Conservation (phyloP, 2,797 vertebrate species). For the Malacoctenus gilli region DNA sequence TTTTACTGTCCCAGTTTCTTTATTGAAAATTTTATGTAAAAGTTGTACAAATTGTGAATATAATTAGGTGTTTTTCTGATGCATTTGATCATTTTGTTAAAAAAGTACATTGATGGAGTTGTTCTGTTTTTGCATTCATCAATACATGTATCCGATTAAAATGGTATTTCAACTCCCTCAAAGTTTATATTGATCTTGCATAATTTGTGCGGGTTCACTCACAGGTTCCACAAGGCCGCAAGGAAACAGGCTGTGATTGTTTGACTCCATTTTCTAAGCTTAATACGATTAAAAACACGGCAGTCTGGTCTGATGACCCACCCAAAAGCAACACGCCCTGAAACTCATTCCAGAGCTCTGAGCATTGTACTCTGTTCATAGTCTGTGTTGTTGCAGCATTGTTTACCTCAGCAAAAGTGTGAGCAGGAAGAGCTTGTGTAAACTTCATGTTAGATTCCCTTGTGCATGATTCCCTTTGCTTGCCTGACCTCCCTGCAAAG, state of each 20-base stretch:
- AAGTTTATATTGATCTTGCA: slow-evolving; percentile 3
- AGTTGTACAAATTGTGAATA: slow-evolving; percentile 9
- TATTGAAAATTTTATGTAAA: slow-evolving; percentile 13
- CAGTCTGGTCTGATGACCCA: slow-evolving; percentile 25
- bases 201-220: too few relatives aligned
- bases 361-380: neutral
- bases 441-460: neutral
- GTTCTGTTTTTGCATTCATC: neutral
- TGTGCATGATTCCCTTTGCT: slow-evolving; percentile 10
- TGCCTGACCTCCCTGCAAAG: slow-evolving; percentile 11
- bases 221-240: too few relatives aligned
- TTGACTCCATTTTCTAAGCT: too few relatives aligned
- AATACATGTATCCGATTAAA: slow-evolving; percentile 21
- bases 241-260: too few relatives aligned
- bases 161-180: slow-evolving; percentile 7
- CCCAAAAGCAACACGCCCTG: slow-evolving; percentile 53
- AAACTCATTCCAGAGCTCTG: slow-evolving; percentile 47
- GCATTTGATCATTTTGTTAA: neutral
- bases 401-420: neutral
- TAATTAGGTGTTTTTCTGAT: slow-evolving; percentile 1
- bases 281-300: too few relatives aligned
- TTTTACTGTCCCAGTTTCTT: slow-evolving; percentile 9
- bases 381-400: neutral
- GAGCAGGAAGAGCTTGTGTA: neutral
- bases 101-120: too few relatives aligned